These are phyloP conservation scores for Ecdyonurus torrentis DNA, from an alignment of 2,888 invertebrate genomes.

Conservation along the genomic window DNA sequence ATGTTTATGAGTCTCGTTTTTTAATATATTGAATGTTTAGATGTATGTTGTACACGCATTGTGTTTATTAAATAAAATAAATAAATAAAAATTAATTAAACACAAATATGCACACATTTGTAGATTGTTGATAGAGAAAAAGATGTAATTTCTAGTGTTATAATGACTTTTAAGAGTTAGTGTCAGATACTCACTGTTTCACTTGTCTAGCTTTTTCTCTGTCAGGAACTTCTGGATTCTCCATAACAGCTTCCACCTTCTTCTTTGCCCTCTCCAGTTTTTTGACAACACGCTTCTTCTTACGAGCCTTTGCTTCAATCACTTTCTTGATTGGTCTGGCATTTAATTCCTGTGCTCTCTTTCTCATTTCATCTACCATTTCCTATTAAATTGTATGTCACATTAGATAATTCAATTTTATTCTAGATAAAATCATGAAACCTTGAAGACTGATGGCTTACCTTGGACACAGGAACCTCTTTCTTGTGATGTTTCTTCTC, in stretches of 20 bases:
- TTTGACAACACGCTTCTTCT: conserved; percentile 76
- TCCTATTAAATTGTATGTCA: conserved; percentile 33
- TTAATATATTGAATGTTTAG: too few relatives aligned
- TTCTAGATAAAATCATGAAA: too few relatives aligned
- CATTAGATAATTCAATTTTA: neutral
- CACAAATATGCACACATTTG: too few relatives aligned
- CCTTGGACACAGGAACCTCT: conserved; percentile 69
- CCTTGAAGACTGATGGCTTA: too few relatives aligned
- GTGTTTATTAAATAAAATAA: too few relatives aligned
- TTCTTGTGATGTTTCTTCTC: conserved; percentile 81
- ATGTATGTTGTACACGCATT: too few relatives aligned
- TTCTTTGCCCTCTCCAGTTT: conserved; percentile 88
- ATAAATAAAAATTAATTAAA: too few relatives aligned
- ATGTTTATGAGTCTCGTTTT: too few relatives aligned
- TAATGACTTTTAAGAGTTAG: too few relatives aligned
- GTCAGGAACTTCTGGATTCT: conserved; percentile 76
- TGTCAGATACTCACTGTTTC: conserved; percentile 49
- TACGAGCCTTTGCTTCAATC: conserved; percentile 92
- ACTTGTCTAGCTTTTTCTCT: conserved; percentile 85
- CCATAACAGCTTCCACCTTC: conserved; percentile 85
- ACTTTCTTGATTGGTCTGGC: conserved; percentile 95
- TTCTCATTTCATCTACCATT: conserved; percentile 68
- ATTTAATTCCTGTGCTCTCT: conserved; percentile 55
- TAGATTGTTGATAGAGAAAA: too few relatives aligned
- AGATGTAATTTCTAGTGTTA: too few relatives aligned